A percentile compares a stretch with the other conserved stretches of the same genome.
These are phyloP conservation scores for Amaurobius ferox DNA, from an alignment of 2,888 invertebrate genomes.

Conservation along the genomic window DNA sequence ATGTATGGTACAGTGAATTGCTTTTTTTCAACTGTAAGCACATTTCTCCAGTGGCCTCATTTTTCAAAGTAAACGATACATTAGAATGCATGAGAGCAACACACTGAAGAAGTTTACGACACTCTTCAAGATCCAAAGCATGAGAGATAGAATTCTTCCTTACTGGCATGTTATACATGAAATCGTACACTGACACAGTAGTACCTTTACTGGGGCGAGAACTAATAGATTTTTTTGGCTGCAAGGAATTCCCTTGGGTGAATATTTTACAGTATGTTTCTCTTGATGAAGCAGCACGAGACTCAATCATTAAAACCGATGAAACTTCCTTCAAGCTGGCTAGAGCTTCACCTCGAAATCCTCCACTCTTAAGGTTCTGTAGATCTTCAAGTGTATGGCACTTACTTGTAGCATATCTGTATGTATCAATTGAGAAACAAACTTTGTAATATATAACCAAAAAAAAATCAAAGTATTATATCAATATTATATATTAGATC, in stretches of 20 bases:
- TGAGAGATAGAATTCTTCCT: constrained; percentile 81
- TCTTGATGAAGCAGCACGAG: constrained; percentile 78
- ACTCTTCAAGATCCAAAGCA: constrained; percentile 81
- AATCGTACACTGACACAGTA: constrained; percentile 84
- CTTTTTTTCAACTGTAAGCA: constrained; percentile 82
- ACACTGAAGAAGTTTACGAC: constrained; percentile 81
- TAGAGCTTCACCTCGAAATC: constrained; percentile 84
- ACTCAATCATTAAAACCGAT: constrained; percentile 81
- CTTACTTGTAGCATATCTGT: constrained; percentile 83
- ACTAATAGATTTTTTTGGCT: constrained; percentile 76
- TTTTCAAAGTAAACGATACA: constrained; percentile 83
- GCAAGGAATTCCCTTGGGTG: constrained; percentile 79
- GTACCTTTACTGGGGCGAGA: constrained; percentile 84
- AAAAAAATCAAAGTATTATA: constrained; percentile 11
- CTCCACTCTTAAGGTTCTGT: constrained; percentile 81
- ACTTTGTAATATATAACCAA: not conserved
- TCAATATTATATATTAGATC: too few species aligned
- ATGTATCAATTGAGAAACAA: constrained; percentile 55
- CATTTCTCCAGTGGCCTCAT: constrained; percentile 82
- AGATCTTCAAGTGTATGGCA: constrained; percentile 80
- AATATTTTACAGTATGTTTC: constrained; percentile 82
- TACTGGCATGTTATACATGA: constrained; percentile 83
- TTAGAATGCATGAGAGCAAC: constrained; percentile 83
- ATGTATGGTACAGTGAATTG: constrained; percentile 80
- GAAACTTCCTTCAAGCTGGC: constrained; percentile 82